A percentile compares a stretch with the other conserved stretches of the same genome.
Evolutionary conservation across 2,888 invertebrate genomes (phyloP).

Genomic region (Erebia palarica): DNA sequence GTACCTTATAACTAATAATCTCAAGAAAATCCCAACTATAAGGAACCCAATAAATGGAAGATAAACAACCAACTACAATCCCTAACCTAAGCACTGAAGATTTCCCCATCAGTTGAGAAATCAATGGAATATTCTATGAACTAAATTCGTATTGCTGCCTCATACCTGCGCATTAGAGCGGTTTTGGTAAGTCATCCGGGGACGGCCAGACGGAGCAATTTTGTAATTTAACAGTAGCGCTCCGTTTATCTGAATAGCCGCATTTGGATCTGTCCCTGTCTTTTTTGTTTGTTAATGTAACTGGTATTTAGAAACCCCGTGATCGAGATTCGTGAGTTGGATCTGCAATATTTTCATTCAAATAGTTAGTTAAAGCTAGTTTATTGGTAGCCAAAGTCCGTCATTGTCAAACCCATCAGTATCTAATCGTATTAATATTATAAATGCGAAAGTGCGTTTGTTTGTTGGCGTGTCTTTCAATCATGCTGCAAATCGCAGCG

Average conservation of each 20-base stretch:
- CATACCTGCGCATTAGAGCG: conserved; percentile 26
- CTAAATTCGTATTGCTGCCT: conserved; percentile 16
- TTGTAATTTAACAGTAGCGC: conserved; percentile 57
- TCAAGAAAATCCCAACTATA: too few relatives aligned
- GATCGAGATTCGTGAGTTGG: background rate
- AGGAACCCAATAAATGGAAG: too few relatives aligned
- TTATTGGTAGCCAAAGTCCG: background rate
- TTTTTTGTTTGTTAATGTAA: conserved; percentile 28
- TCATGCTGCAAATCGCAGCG: too few relatives aligned
- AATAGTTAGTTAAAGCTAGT: background rate
- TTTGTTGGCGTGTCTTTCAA: too few relatives aligned
- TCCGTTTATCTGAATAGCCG: conserved; percentile 50
- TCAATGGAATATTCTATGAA: conserved; percentile 7
- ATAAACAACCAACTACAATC: too few relatives aligned
- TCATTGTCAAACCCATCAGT: too few relatives aligned
- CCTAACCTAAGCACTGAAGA: too few relatives aligned
- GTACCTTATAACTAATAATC: too few relatives aligned
- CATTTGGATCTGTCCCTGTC: conserved; percentile 39
- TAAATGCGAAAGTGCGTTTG: too few relatives aligned
- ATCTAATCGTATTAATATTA: too few relatives aligned
- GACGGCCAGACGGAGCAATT: conserved; percentile 42
- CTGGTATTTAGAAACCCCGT: background rate
- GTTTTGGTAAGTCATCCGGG: conserved; percentile 30
- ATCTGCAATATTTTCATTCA: background rate
- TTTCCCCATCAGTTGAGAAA: background rate